Conservation (phyloP, 2,797 vertebrate genomes). For the Sebastes glaucus region DNA sequence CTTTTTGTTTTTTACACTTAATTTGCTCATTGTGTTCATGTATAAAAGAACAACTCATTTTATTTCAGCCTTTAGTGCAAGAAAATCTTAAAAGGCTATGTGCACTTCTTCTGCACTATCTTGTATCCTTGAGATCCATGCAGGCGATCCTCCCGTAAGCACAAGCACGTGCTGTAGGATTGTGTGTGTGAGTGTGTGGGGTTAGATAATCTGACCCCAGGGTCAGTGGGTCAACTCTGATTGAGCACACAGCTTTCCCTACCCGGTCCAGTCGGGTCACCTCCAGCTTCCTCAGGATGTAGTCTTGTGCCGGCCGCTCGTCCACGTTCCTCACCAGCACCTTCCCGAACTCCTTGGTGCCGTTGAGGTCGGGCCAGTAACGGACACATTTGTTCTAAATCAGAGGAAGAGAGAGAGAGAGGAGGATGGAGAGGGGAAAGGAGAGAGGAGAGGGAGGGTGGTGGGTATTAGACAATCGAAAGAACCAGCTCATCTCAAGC, state of each 20-base stretch:
- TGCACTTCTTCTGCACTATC: background rate
- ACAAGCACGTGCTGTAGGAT: conserved; percentile 3
- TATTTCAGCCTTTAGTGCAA: background rate
- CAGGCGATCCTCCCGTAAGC: background rate
- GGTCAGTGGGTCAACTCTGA: conserved; percentile 56
- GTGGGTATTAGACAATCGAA: conserved; percentile 59
- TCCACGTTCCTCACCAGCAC: conserved; percentile 81
- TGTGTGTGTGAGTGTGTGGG: background rate
- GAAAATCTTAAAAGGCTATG: background rate
- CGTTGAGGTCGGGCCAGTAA: conserved; percentile 87
- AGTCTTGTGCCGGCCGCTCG: conserved; percentile 86
- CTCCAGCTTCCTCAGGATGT: conserved; percentile 88
- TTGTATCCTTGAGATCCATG: background rate
- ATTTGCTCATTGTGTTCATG: background rate
- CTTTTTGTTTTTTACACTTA: too few species aligned
- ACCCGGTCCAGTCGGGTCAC: conserved; percentile 83
- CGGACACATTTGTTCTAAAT: conserved; percentile 90
- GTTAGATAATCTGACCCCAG: conserved; percentile 52
- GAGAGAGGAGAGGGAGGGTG: background rate
- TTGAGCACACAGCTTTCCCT: conserved; percentile 55
- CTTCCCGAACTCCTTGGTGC: conserved; percentile 82
- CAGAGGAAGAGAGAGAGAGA: background rate
- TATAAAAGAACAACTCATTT: background rate
- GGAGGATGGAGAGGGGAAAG: background rate
- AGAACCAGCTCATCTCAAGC: conserved; percentile 61